Conservation (phyloP, 2,797 vertebrate genomes). For the Erpetoichthys calabaricus region DNA sequence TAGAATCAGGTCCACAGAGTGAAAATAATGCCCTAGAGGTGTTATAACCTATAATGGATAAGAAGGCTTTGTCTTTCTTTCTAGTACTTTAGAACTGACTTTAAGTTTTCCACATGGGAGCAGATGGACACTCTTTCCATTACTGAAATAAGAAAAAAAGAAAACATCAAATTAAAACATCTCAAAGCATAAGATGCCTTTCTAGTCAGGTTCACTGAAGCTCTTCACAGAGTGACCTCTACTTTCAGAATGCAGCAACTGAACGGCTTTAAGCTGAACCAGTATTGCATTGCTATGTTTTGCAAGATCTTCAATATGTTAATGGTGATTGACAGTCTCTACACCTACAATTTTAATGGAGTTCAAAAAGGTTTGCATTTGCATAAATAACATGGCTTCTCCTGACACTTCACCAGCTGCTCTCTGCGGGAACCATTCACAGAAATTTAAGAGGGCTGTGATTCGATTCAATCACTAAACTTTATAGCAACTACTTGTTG, state of each 20-base stretch:
- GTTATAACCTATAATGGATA: conserved; percentile 10
- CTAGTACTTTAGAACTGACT: neutral
- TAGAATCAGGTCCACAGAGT: neutral
- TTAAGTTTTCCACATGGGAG: neutral
- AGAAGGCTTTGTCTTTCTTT: neutral
- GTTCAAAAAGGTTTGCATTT: conserved; percentile 49
- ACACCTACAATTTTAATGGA: conserved; percentile 45
- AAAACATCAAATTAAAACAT: conserved; percentile 5
- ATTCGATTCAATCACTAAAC: conserved; percentile 55
- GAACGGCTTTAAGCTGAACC: neutral
- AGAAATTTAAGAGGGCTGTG: conserved; percentile 37
- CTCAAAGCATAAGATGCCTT: neutral
- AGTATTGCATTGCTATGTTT: conserved; percentile 23
- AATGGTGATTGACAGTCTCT: conserved; percentile 56
- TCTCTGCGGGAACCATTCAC: conserved; percentile 35
- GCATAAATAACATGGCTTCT: conserved; percentile 53
- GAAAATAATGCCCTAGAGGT: conserved; percentile 1
- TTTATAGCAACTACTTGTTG: conserved; percentile 18
- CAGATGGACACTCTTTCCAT: neutral
- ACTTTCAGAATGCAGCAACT: neutral
- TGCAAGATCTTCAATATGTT: conserved; percentile 18
- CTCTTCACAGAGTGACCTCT: conserved; percentile 4
- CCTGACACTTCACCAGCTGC: conserved; percentile 47
- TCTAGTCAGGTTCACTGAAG: conserved; percentile 3
- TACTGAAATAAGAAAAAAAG: conserved; percentile 1